These are phyloP conservation scores for Bradypodion pumilum DNA, from an alignment of 2,797 vertebrate genomes.

Conservation along the genomic window DNA sequence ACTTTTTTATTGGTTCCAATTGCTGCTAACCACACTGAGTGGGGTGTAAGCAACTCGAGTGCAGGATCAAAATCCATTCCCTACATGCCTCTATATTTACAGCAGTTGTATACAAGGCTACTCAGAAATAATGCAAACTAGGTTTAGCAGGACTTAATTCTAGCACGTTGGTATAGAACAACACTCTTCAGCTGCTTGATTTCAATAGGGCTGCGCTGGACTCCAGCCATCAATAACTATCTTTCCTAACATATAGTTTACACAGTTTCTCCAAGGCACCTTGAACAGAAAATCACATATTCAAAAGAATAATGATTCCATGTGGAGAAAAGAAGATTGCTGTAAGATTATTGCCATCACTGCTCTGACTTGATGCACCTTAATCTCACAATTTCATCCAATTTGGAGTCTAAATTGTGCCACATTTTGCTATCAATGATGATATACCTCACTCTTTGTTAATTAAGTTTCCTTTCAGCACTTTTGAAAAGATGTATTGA, in stretches of 20 bases:
- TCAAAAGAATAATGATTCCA: slow-evolving; percentile 68
- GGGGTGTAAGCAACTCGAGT: slow-evolving; percentile 15
- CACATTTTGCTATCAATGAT: background rate
- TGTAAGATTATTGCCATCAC: slow-evolving; percentile 5
- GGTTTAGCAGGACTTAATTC: background rate
- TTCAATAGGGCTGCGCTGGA: background rate
- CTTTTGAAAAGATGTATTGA: background rate
- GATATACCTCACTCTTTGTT: background rate
- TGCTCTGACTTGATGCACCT: background rate
- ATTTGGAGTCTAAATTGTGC: background rate
- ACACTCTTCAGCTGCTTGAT: background rate
- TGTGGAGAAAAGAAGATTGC: slow-evolving; percentile 24
- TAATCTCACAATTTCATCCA: slow-evolving; percentile 6
- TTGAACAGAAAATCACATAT: slow-evolving; percentile 77
- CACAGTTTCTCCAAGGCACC: slow-evolving; percentile 72
- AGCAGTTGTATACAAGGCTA: background rate
- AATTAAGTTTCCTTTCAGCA: slow-evolving; percentile 12
- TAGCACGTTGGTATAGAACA: background rate
- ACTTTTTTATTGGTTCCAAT: background rate
- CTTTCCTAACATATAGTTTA: slow-evolving; percentile 74
- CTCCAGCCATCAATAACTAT: slow-evolving; percentile 70
- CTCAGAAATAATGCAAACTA: background rate
- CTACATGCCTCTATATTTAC: background rate
- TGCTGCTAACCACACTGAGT: background rate
- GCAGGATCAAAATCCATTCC: slow-evolving; percentile 30